Evolutionary conservation across 2,113 vertebrate species (phyloP).

Genomic region (Columba janthina): DNA sequence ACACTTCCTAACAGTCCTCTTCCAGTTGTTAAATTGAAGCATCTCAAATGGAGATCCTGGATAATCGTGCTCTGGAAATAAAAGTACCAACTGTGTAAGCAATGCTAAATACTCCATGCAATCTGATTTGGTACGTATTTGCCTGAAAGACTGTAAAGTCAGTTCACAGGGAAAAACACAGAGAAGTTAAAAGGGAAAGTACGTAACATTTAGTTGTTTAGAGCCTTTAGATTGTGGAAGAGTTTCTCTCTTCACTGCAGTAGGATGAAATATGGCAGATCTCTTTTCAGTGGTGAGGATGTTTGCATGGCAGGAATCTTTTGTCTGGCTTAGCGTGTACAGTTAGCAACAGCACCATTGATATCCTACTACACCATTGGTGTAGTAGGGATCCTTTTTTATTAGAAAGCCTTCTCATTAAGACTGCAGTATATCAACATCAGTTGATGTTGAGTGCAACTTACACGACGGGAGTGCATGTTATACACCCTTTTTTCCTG

Average conservation of each 20-base stretch:
- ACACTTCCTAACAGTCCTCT: background rate
- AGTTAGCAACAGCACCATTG: background rate
- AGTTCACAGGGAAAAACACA: background rate
- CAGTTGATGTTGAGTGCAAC: background rate
- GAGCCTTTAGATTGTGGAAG: background rate
- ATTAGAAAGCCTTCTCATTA: background rate
- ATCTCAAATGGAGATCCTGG: background rate
- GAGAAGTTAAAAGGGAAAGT: background rate
- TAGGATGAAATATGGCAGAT: background rate
- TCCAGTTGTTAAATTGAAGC: background rate
- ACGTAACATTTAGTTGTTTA: background rate
- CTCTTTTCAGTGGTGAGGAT: background rate
- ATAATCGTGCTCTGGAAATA: background rate
- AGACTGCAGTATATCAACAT: background rate
- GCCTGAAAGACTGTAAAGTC: background rate
- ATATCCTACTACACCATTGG: background rate
- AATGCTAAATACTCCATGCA: fast-evolving
- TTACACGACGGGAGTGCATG: background rate
- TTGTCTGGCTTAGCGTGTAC: background rate
- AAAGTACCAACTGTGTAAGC: background rate
- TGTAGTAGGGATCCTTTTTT: background rate
- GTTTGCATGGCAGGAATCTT: background rate
- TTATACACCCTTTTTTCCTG: background rate
- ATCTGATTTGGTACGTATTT: background rate
- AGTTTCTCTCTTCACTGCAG: background rate